A percentile compares a stretch with the other conserved stretches of the same genome.
Conservation (phyloP, 2,888 invertebrate genomes). For the Zaprionus lineosus region DNA sequence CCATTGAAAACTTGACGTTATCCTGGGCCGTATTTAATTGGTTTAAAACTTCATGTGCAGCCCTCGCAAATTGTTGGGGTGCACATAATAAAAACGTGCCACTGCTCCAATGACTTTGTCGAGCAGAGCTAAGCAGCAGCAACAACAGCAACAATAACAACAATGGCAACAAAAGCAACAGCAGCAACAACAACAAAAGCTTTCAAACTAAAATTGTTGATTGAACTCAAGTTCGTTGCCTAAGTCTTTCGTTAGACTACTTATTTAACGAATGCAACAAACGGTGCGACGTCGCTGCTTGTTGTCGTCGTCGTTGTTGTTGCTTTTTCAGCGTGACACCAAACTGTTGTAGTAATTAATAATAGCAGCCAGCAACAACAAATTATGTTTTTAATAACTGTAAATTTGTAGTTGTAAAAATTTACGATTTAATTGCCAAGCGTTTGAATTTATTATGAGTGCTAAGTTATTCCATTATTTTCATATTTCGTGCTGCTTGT, state of each 20-base stretch:
- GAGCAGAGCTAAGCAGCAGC: constrained; percentile 37
- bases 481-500: constrained; percentile 25
- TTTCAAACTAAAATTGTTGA: constrained; percentile 74
- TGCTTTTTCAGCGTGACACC: constrained; percentile 70
- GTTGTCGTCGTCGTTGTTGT: constrained; percentile 28
- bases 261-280: constrained; percentile 49
- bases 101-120: constrained; percentile 68
- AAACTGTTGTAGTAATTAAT: constrained; percentile 76
- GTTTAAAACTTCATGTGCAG: constrained; percentile 23
- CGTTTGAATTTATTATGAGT: constrained; percentile 74
- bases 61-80: constrained; percentile 54
- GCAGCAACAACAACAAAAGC: constrained; percentile 51
- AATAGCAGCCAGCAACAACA: constrained; percentile 72
- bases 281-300: constrained; percentile 17
- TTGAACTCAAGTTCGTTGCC: constrained; percentile 76
- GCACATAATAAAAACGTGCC: constrained; percentile 68
- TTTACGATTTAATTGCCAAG: constrained; percentile 76
- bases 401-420: constrained; percentile 78
- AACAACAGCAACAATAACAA: too few relatives aligned
- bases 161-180: too few relatives aligned
- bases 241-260: constrained; percentile 74
- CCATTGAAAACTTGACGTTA: background rate
- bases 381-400: constrained; percentile 78
- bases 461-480: constrained; percentile 56
- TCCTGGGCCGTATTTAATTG: too few relatives aligned